Base-by-base conservation (phyloP, 1,140 invertebrate genomes). In the Zophobas atratus region DNA sequence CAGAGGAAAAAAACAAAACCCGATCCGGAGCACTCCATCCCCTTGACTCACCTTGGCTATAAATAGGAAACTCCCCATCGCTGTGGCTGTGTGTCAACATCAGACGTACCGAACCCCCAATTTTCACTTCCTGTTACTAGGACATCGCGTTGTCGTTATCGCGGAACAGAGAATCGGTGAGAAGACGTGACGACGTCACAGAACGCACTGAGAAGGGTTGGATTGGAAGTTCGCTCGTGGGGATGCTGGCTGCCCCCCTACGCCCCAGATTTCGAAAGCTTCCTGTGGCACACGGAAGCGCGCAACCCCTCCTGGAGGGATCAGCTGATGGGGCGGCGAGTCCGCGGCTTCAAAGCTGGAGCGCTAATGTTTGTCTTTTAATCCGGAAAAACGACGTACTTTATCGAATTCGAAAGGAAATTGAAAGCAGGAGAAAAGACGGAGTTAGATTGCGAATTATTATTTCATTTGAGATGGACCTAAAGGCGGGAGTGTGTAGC, bases 81-180 rank as follows among this genome's bases (percentile, higher is more conserved):
- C 93, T 94, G 87, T 93, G 92, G 85, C 93, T 94, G 87, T 94
- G 93, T 63, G 93, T 94, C 82, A 94, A 88, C 92, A 94, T 94
- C 80, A 82, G 60, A 76, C 51, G 51, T 2, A 57, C 60, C 33
- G 41, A 56, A 77, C 70, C 2, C 53, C 56, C 38, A 75, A 20
- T n/a, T 1, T 39, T 33, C 35, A 48, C 6, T 39, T 48, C 36
- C 38, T 43, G 20, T 57, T 35, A 43, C 57, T 63, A 38, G 6
- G 41, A 67, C 56, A 76, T 35, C 34, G 49, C 56, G 56, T 36
- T 46, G 34, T 34, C 35, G 55, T 41, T 70, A 1, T 43, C 1
- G 34, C 20, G 57, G 33, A 6, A 60, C 57, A 53, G 49, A 20
- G 5, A 53, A n/a, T 53, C 2, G 6, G 3, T 51, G 49, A 70